Evolutionary conservation across 1,140 invertebrate genomes (phyloP).

Genomic region (Drosophila paulistorum): DNA sequence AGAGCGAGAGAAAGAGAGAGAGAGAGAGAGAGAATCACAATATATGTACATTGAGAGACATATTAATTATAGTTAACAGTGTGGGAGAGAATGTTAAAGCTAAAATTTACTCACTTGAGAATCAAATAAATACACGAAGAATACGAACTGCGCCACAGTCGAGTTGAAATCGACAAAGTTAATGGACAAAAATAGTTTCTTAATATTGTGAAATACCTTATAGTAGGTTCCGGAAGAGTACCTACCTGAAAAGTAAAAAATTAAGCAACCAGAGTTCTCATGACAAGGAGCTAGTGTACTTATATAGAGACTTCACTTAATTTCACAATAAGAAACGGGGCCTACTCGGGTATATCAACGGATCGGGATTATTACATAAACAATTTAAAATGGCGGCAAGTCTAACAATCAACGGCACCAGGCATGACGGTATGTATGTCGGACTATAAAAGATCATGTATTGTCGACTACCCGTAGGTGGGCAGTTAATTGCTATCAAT

Average conservation of each 20-base stretch:
- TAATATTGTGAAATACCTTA: slow-evolving; percentile 16
- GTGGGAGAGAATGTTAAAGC: neutral
- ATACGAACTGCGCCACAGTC: slow-evolving; percentile 25
- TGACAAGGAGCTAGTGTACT: slow-evolving; percentile 10
- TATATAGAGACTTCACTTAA: slow-evolving; percentile 19
- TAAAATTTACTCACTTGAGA: slow-evolving; percentile 33
- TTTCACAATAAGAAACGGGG: slow-evolving; percentile 36
- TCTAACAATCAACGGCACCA: slow-evolving; percentile 65
- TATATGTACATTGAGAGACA: neutral
- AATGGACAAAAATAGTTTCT: slow-evolving; percentile 18
- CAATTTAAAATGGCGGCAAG: slow-evolving; percentile 46
- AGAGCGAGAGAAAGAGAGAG: neutral
- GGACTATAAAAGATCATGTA: neutral
- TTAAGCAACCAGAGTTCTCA: neutral
- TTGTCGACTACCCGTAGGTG: slow-evolving; percentile 10
- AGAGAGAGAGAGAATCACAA: neutral
- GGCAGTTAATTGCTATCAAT: neutral
- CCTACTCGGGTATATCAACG: slow-evolving; percentile 33
- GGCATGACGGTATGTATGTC: slow-evolving; percentile 58
- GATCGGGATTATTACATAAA: slow-evolving; percentile 36
- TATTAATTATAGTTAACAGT: slow-evolving; percentile 14
- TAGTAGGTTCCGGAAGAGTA: neutral
- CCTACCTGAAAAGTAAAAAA: neutral
- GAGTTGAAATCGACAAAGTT: slow-evolving; percentile 23
- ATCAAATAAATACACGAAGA: slow-evolving; percentile 36